phyloP scores from a whole-genome alignment of 2,113 vertebrate genomes.

The Sceloporus undulatus region DNA sequence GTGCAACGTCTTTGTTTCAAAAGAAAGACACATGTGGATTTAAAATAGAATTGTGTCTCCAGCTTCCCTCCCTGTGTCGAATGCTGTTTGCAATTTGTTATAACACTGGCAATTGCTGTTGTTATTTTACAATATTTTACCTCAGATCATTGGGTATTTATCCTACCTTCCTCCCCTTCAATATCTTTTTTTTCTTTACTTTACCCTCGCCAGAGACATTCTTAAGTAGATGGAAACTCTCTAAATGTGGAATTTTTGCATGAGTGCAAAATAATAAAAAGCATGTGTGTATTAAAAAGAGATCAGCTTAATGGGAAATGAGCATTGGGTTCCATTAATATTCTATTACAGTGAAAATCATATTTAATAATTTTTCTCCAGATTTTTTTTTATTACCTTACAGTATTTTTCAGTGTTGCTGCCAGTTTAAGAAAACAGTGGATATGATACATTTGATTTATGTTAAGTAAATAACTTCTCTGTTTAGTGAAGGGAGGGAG shows the following conservation, averaged over 20 bases:
- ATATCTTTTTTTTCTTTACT: constrained; percentile 66
- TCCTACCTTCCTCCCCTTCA: constrained; percentile 55
- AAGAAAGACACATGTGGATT: constrained; percentile 66
- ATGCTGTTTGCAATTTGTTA: constrained; percentile 67
- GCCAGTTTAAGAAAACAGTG: constrained; percentile 78
- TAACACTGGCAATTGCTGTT: constrained; percentile 52
- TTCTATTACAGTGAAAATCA: constrained; percentile 89
- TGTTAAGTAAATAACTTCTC: constrained; percentile 82
- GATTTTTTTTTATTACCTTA: constrained; percentile 72
- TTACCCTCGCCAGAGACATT: constrained; percentile 81
- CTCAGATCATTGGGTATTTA: constrained; percentile 64
- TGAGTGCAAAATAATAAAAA: constrained; percentile 90
- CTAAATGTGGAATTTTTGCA: constrained; percentile 85
- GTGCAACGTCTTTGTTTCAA: constrained; percentile 44
- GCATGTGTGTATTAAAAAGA: constrained; percentile 86
- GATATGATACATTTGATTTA: constrained; percentile 82
- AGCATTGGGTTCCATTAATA: constrained; percentile 86
- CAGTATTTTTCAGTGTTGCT: constrained; percentile 82
- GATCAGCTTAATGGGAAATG: constrained; percentile 86
- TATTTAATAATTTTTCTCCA: constrained; percentile 87
- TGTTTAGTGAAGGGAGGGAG: constrained; percentile 60
- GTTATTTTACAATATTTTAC: constrained; percentile 50
- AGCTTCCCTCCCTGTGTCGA: constrained; percentile 54
- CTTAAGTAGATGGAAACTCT: constrained; percentile 85
- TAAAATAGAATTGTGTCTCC: constrained; percentile 75